Conservation (phyloP, 2,888 invertebrate genomes). For the Harmothoe impar region DNA sequence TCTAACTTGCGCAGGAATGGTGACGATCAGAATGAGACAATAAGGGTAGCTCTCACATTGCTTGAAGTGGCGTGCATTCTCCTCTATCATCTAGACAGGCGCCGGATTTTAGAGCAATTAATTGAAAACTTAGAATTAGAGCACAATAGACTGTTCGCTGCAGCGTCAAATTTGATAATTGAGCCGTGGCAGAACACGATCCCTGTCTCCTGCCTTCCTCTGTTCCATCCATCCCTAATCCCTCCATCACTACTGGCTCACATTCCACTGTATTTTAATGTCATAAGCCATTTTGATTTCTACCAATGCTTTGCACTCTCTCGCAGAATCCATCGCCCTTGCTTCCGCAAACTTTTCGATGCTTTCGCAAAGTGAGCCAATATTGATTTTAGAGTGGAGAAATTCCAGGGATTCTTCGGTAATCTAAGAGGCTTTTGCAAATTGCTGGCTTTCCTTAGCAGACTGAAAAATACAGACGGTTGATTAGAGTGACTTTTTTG, state of each 20-base stretch:
- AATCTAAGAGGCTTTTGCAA: no score
- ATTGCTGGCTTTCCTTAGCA: no score
- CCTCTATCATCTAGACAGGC: background rate
- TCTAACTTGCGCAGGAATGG: no score
- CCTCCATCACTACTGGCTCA: background rate
- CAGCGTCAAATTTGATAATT: background rate
- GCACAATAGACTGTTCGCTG: conserved; percentile 10
- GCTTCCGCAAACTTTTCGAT: no score
- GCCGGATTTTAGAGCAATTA: background rate
- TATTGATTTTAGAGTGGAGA: no score
- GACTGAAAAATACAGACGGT: no score
- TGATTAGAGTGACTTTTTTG: no score
- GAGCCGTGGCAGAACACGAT: background rate
- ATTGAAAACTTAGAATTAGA: background rate
- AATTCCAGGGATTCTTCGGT: no score
- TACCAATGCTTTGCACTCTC: no score
- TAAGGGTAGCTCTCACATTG: background rate
- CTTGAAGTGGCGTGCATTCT: background rate
- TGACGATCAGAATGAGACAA: no score
- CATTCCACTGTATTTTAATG: background rate
- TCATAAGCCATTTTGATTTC: background rate
- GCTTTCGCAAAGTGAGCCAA: no score
- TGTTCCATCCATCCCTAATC: conserved; percentile 9
- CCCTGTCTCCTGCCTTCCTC: background rate
- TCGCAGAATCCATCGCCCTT: no score